Evolutionary conservation across 1,140 invertebrate genomes (phyloP).

Genomic region (Arion vulgaris): DNA sequence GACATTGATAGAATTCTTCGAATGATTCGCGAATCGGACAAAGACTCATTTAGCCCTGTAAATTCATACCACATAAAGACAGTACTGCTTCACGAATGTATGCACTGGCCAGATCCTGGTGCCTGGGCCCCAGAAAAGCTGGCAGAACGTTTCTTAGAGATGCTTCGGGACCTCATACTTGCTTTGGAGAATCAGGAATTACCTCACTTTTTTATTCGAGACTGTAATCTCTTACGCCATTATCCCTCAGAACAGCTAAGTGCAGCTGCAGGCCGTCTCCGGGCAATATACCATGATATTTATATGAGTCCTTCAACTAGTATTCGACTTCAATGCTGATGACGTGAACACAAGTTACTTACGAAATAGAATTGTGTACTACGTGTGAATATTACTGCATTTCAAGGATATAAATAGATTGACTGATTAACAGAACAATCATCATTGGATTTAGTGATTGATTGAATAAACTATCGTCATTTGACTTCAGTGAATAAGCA

Average conservation of each 20-base stretch:
- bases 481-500: too few relatives aligned
- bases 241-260: slow-evolving; percentile 33
- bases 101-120: slow-evolving; percentile 22
- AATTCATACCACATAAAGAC: slow-evolving; percentile 47
- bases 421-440: too few relatives aligned
- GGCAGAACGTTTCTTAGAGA: slow-evolving; percentile 38
- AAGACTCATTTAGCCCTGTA: slow-evolving; percentile 36
- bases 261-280: slow-evolving; percentile 14
- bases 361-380: too few relatives aligned
- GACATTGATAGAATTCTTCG: slow-evolving; percentile 38
- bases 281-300: slow-evolving; percentile 43
- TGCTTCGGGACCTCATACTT: slow-evolving; percentile 35
- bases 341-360: neutral
- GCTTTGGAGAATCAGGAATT: slow-evolving; percentile 40
- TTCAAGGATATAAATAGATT: too few relatives aligned
- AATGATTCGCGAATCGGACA: slow-evolving; percentile 43
- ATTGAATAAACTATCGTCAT: too few relatives aligned
- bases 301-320: slow-evolving; percentile 29
- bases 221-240: slow-evolving; percentile 43
- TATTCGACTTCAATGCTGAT: slow-evolving; percentile 44
- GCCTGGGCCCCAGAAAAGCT: slow-evolving; percentile 36
- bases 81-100: slow-evolving; percentile 42
- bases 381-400: too few relatives aligned
- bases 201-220: slow-evolving; percentile 42
- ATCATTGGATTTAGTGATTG: too few relatives aligned